Base-by-base conservation (phyloP, 2,888 invertebrate genomes). In the Perizoma affinitatum region DNA sequence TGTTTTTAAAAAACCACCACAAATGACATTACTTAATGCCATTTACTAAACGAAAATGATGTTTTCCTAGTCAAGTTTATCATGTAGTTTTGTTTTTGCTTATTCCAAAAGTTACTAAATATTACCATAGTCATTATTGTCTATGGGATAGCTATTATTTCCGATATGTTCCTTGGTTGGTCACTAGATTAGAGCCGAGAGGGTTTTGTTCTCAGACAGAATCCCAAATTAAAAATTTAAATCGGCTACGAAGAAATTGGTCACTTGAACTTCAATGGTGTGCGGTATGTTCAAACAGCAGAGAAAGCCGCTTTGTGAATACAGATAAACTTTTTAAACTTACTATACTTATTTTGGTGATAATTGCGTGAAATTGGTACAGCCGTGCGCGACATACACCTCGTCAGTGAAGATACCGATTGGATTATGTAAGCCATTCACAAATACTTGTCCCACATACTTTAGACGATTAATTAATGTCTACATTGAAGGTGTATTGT, bases 321-420 rank as follows among this genome's bases (percentile, higher is more conserved):
- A 71, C 74, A 67, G 70, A 75, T 75, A 72, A 65, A 61, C 48
- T 65, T 72, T 72, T 74, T 75, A 72, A 64, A 70, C 71, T 65
- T 68, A 73, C 70, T 70, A 65, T 72, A 66, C 79, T 75, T 70
- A 76, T 78, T 80, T 77, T 73, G 81, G 80, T 73, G 75, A 80
- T 82, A 83, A 82, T 82, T 81, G 74, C 68, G 60, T 69, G 65
- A 63, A 78, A 81, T 71, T 73, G 68, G 80, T 78, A 77, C 77
- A 72, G 64, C 53, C 64, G 66, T 61, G 68, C 54, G 47, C 59
- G 64, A 67, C 68, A 68, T 61, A 58, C 55, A 45, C 59, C 42
- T 52, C 33, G 41, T 34, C 55, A 55, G 48, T 49, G 46, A 57
- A 50, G 57, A 61, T 57, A 54, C 49, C 45, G 40, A 40, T 47